phyloP scores from a whole-genome alignment of 2,113 vertebrate genomes.

The Phoxinus phoxinus region DNA sequence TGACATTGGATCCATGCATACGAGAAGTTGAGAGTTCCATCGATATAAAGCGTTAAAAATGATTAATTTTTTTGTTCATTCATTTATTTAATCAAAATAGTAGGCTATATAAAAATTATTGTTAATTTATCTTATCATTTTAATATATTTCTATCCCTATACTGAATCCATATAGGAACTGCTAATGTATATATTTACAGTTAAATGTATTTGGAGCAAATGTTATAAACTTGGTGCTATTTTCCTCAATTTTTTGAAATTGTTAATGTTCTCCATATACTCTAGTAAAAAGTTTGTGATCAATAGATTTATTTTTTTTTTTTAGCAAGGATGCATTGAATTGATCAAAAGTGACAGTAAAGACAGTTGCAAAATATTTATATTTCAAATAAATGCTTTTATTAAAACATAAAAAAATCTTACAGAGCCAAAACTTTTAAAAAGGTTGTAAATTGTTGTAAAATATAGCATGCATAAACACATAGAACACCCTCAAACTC shows the following conservation, averaged over 20 bases:
- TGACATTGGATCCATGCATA: too few relatives aligned
- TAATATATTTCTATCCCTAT: neutral
- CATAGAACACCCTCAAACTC: conserved; percentile 4
- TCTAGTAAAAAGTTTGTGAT: too few relatives aligned
- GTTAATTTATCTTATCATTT: neutral
- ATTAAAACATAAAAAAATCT: too few relatives aligned
- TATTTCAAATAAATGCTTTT: too few relatives aligned
- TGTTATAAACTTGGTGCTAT: neutral
- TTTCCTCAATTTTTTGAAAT: neutral
- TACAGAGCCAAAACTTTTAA: too few relatives aligned
- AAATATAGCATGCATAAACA: neutral
- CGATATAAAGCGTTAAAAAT: too few relatives aligned
- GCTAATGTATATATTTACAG: neutral
- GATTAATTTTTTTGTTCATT: neutral
- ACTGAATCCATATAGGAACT: neutral
- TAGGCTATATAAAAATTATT: too few relatives aligned
- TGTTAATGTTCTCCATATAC: neutral
- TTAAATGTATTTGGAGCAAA: neutral
- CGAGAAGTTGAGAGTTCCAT: too few relatives aligned
- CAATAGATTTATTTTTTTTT: too few relatives aligned
- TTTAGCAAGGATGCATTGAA: too few relatives aligned
- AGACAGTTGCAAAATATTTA: too few relatives aligned
- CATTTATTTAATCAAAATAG: neutral
- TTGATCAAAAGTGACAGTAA: too few relatives aligned
- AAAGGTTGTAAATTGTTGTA: neutral